Base-by-base conservation (phyloP, 2,888 invertebrate genomes). In the Mythimna loreyi region DNA sequence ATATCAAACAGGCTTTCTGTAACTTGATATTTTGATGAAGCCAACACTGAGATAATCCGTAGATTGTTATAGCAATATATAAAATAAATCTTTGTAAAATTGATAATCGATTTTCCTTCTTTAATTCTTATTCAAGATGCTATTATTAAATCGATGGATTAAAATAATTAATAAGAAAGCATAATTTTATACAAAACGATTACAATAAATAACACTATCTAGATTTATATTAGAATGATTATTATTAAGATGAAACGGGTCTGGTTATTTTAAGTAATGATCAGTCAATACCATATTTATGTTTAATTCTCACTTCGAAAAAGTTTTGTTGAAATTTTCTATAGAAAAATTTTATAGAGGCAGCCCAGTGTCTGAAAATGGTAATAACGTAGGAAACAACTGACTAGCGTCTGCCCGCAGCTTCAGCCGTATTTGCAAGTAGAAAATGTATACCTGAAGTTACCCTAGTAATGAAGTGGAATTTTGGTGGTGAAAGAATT, bases 21-120 rank as follows among this genome's bases (percentile, higher is more conserved):
- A 75, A 75, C 49, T 36, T 62, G 57, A 75, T 71, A 71, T 36
- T 55, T 60, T 43, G 45, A 57, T 56, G 47, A 60, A 56, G 19
- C 45, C 21, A 36, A 21, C 2, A 23, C 1, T 8, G 19, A 3
- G 8, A 30, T 19, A 7, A 9, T 30, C 40, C 23, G 21, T 1
- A 66, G 25, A 65, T 65, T 45, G 2, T 36, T 55, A 8, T 19
- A 33, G 25, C 5, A 3, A n/a, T 68, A 40, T 30, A 57, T 49
- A 40, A 58, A 49, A 69, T 43, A 40, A 50, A 68, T 61, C 28
- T 23, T 25, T 11, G 11, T 13, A 6, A 55, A 58, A 30, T 47
- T 21, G 2, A 1, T 55, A n/a, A 23, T 40, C n/a, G 36, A 53
- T 69, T 25, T 49, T 56, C 19, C 13, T 33, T 3, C 23, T 28